Evolutionary conservation across 2,797 vertebrate species (phyloP).

Genomic region (Yasuhikotakia modesta): DNA sequence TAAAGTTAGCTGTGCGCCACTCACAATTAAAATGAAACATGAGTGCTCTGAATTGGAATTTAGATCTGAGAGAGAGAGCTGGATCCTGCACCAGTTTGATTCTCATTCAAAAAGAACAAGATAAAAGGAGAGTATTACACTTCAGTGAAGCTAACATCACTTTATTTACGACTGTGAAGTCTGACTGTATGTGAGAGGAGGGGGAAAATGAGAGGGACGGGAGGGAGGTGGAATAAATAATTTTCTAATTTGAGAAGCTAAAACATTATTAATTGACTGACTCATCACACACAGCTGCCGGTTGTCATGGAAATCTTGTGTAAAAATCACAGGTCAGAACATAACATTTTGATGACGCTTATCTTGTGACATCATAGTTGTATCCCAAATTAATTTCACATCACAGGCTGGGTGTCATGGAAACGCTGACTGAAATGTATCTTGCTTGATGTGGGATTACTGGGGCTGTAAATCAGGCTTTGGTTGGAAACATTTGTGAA

Average conservation of each 20-base stretch:
- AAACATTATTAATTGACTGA: conserved; percentile 41
- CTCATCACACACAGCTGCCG: conserved; percentile 25
- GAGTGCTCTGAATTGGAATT: conserved; percentile 44
- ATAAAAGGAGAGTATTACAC: conserved; percentile 45
- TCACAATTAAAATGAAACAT: conserved; percentile 55
- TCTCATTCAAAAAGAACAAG: conserved; percentile 29
- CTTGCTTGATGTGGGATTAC: conserved; percentile 52
- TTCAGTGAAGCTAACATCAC: conserved; percentile 50
- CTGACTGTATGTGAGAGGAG: conserved; percentile 36
- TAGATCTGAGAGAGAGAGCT: conserved; percentile 25
- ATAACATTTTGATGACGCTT: not conserved
- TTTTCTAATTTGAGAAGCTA: conserved; percentile 22
- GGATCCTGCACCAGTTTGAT: conserved; percentile 47
- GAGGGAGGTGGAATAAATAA: conserved; percentile 22
- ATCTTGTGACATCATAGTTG: conserved; percentile 8
- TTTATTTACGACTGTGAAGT: conserved; percentile 44
- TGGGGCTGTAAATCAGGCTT: conserved; percentile 33
- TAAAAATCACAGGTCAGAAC: not conserved
- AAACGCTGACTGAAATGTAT: not conserved
- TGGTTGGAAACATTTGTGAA: conserved; percentile 52
- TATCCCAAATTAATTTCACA: not conserved
- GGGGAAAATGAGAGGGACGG: not conserved
- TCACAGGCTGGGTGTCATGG: conserved; percentile 7
- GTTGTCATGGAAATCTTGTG: conserved; percentile 17
- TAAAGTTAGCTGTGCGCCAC: conserved; percentile 43